Percentiles rank a stretch among this genome's conserved stretches.
These are phyloP conservation scores for Spodoptera frugiperda DNA, from an alignment of 1,140 invertebrate genomes.

Conservation along the genomic window DNA sequence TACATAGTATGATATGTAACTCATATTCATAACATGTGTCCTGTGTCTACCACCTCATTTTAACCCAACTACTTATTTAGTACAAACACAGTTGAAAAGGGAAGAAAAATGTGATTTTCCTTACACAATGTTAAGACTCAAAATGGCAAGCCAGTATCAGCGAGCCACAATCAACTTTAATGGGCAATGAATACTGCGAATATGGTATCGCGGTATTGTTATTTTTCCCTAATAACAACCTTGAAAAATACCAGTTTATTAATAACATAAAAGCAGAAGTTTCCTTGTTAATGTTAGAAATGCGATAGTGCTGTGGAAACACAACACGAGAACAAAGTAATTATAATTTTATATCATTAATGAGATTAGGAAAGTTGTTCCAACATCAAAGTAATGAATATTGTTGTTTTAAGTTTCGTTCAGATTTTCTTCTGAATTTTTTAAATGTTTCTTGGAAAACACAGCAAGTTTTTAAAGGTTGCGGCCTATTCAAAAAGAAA, in stretches of 20 bases:
- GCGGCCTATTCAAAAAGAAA: too few relatives aligned
- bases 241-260: not conserved
- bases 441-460: not conserved
- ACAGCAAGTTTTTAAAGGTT: too few relatives aligned
- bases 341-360: conserved; percentile 19
- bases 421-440: not conserved
- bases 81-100: too few relatives aligned
- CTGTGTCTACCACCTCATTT: too few relatives aligned
- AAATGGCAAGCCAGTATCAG: too few relatives aligned
- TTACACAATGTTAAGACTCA: too few relatives aligned
- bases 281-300: conserved; percentile 7
- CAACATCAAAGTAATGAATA: not conserved
- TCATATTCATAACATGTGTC: too few relatives aligned
- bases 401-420: not conserved
- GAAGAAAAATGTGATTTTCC: too few relatives aligned
- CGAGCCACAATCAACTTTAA: too few relatives aligned
- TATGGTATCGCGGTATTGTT: not conserved
- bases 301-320: conserved; percentile 6
- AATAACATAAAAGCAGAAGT: conserved; percentile 13
- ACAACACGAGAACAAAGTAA: not conserved
- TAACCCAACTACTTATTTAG: too few relatives aligned
- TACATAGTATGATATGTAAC: too few relatives aligned
- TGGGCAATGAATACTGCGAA: too few relatives aligned
- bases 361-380: conserved; percentile 12
- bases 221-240: not conserved